Base-by-base conservation (phyloP, 2,797 vertebrate species). In the Chlorospingus semifuscus region DNA sequence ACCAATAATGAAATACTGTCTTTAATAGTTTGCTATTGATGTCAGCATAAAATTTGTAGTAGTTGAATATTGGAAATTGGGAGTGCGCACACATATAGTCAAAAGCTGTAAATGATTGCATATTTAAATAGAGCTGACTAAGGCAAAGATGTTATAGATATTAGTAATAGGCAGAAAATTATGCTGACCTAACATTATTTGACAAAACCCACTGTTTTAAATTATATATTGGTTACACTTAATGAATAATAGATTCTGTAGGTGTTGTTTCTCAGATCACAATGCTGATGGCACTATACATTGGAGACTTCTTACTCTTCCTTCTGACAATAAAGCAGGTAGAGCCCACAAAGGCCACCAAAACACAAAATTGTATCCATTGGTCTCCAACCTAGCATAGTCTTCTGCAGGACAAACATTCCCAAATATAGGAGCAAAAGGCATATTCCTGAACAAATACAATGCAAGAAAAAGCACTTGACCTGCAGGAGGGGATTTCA, bases 1-100 rank as follows among this genome's bases (percentile, higher is more conserved):
- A 99, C 99, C 99, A 99, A 99, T 99, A 99, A 99, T 99, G 99
- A 99, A 99, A 99, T 99, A 99, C 99, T 99, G 99, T 99, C 99
- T 99, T 99, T 99, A 99, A 99, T 99, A 99, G 99, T 99, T 99
- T 99, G 98, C 98, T 98, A 99, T 99, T 99, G 99, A 99, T 99
- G 99, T 99, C 99, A 99, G 99, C 99, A 99, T 99, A 99, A 99
- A 99, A 99, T 99, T 98, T 99, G 98, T 99, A 98, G 98, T 98
- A 98, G 99, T 99, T 98, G 99, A 99, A 99, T 99, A 99, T 99
- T 99, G 99, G 99, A 99, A 99, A 99, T 99, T 99, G 99, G 99
- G 98, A 98, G 98, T 96, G 96, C 93, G 95, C 98, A 98, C 99
- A 99, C 98, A 99, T 98, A 99, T 98, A 99, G 99, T 99, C 99